Evolutionary conservation across 2,113 vertebrate species (phyloP), one percentile per base, ranked within the genome.

Genomic region (Echinops telfairi): DNA sequence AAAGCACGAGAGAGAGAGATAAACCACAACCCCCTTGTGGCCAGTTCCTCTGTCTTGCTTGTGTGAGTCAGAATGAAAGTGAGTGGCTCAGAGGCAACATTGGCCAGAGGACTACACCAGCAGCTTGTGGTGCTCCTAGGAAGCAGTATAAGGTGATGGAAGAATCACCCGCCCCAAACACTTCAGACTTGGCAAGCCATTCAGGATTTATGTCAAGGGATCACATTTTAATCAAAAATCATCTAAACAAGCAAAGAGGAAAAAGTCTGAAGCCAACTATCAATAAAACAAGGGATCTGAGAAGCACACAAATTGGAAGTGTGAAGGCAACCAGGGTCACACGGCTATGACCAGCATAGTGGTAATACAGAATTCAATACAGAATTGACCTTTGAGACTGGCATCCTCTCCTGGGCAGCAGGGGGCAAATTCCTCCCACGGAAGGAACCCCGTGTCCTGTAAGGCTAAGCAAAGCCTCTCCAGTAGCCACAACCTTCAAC

Each of bases 211-310:
- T 57, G 40, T 38, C 78, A 85, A 87, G 75, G 68, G 70, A 81
- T 91, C 29, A 40, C 43, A 89, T 80, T 87, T 82, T 71, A 86
- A 97, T 82, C 43, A 0, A 92, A 92, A 92, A 83, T 66, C 62
- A 81, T 40, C 64, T 36, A 86, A 94, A 94, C 57, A 82, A 96
- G 83, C 83, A 80, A 92, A n/a, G 80, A 82, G 78, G 60, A 27
- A 75, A 73, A 68, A 92, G 85, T 90, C 82, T 66, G 70, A 91
- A 76, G 68, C 20, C 80, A 95, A 57, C 40, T 70, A 80, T 73
- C 64, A 78, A 76, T 93, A 53, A 71, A 86, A 10, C 62, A 73
- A 80, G 40, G 40, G 53, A 79, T 83, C 80, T 38, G 76, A 94
- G 70, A 92, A 11, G 17, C 66, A 85, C 60, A 87, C 1, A 15